Percentiles rank a stretch among this genome's conserved stretches.
phyloP scores from a whole-genome alignment of 1,140 invertebrate species.

The Danaus melanippus region DNA sequence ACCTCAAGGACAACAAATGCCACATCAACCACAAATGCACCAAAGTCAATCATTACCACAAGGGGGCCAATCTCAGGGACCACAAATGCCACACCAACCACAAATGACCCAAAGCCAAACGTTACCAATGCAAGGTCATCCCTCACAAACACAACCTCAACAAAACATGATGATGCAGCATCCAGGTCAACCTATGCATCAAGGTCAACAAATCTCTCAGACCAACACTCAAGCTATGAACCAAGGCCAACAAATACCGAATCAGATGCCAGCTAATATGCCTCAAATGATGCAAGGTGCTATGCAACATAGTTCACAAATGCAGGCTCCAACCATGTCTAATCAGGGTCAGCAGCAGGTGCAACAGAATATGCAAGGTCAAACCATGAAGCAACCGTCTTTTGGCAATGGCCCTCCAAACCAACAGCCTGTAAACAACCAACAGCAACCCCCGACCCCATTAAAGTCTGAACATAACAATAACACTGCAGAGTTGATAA shows the following conservation, averaged over 20 bases:
- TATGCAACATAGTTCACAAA: conserved; percentile 21
- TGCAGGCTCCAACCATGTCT: conserved; percentile 18
- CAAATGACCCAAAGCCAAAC: conserved; percentile 41
- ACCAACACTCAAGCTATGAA: conserved; percentile 37
- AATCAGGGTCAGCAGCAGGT: conserved; percentile 18
- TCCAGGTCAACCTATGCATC: conserved; percentile 33
- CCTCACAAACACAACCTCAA: conserved; percentile 34
- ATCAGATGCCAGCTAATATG: conserved; percentile 27
- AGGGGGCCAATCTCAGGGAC: conserved; percentile 31
- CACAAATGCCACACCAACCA: conserved; percentile 31
- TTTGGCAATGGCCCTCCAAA: conserved; percentile 38
- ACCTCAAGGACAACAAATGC: conserved; percentile 19
- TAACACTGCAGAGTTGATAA: conserved; percentile 80
- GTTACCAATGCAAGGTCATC: conserved; percentile 45
- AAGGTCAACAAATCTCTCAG: conserved; percentile 47
- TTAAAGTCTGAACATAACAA: conserved; percentile 66
- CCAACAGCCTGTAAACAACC: conserved; percentile 22
- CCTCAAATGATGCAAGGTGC: conserved; percentile 18
- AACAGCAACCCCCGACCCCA: conserved; percentile 45
- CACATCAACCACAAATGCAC: conserved; percentile 9
- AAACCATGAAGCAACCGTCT: conserved; percentile 46
- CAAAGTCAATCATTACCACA: conserved; percentile 12
- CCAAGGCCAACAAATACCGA: conserved; percentile 41
- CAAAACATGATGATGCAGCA: conserved; percentile 36
- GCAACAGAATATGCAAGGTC: conserved; percentile 29